Evolutionary conservation across 2,888 invertebrate genomes (phyloP).

Genomic region (Acanthosepion esculentum): DNA sequence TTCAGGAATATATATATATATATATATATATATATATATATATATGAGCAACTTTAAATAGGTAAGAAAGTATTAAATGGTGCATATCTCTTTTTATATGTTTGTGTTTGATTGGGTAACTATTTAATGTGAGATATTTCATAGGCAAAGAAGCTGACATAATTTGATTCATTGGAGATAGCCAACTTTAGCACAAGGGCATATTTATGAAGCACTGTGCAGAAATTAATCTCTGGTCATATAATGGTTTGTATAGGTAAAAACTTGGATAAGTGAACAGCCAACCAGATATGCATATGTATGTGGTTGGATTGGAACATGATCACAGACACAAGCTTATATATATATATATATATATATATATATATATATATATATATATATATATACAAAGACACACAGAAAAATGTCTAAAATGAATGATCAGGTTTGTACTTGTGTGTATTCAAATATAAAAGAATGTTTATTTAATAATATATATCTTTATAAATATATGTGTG

Average conservation of each 20-base stretch:
- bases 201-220: too few relatives aligned
- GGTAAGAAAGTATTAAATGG: too few relatives aligned
- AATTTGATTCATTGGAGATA: not conserved
- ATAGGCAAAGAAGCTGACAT: too few relatives aligned
- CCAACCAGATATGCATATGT: not conserved
- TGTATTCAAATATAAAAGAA: not conserved
- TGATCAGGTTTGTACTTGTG: not conserved
- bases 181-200: not conserved
- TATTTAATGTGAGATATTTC: too few relatives aligned
- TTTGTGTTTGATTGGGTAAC: too few relatives aligned
- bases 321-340: too few relatives aligned
- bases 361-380: constrained; percentile 38
- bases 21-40: not conserved
- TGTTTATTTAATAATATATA: not conserved
- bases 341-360: not conserved
- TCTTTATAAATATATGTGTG: not conserved
- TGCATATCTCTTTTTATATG: too few relatives aligned
- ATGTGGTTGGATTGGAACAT: not conserved
- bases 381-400: not conserved
- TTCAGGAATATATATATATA: too few relatives aligned
- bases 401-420: not conserved
- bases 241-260: too few relatives aligned
- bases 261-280: too few relatives aligned
- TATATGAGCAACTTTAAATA: not conserved
- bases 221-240: too few relatives aligned